Base-by-base conservation (phyloP, 2,888 invertebrate species). In the Eupithecia dodoneata region DNA sequence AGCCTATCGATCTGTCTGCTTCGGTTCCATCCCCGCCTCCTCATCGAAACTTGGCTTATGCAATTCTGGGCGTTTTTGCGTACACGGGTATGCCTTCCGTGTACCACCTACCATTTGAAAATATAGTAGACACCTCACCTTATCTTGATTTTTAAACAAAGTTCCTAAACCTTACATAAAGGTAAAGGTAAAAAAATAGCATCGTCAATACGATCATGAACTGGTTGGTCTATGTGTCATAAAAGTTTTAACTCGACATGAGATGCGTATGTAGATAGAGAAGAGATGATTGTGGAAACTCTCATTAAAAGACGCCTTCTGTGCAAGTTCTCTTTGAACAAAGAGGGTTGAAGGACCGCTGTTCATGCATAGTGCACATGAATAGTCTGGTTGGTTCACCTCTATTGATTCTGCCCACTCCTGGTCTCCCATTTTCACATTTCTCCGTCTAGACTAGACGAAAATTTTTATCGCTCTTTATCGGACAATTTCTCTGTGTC, bases 1-100 rank as follows among this genome's bases (percentile, higher is more conserved):
- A 76, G 80, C 76, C 82, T 74, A 95, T 95, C 89, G 94, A 95
- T 94, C 92, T 85, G 93, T 93, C 94, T 94, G 89, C 83, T 81
- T 87, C 86, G 87, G 77, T 82, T 85, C 71, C 80, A 81, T 83
- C 85, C 84, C 83, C 80, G 80, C 85, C 82, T 84, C 80, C 83
- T 72, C 75, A 63, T 71, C 41, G 66, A 65, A 71, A 67, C 76
- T 79, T 72, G 90, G 91, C 92, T 94, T 91, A 94, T 94, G 94
- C 93, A 94, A 94, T 86, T 85, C 77, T 71, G 75, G 72, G 76
- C 75, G 74, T 41, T 76, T 76, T 86, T 86, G n/a, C 69, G 69
- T 84, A 81, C 52, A 52, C n/a, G 52, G n/a, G 15, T 52, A 7
- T 52, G n/a, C 59, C 18, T 59, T 59, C 59, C 9, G n/a, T 18